Percentiles rank a stretch among this genome's conserved stretches.
These are phyloP conservation scores for Cerceris rybyensis DNA, from an alignment of 2,888 invertebrate species.

Conservation along the genomic window DNA sequence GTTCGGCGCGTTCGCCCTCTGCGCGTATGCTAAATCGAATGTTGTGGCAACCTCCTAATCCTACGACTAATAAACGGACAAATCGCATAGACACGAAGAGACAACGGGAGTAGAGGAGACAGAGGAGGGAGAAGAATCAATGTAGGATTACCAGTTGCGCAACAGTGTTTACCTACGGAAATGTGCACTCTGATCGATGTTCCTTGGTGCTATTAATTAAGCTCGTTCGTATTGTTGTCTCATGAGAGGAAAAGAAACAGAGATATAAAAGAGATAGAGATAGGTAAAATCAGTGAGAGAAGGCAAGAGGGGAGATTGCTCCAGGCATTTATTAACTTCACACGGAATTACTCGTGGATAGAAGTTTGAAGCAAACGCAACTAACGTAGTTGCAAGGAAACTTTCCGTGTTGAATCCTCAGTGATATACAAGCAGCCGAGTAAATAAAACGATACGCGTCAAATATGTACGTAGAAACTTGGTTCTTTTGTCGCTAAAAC, in stretches of 20 bases:
- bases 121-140: slow-evolving; percentile 1
- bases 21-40: slow-evolving; percentile 64
- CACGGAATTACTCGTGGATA: background rate
- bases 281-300: background rate
- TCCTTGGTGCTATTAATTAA: slow-evolving; percentile 18
- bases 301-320: background rate
- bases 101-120: slow-evolving; percentile 5
- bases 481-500: background rate
- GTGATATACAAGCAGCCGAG: background rate
- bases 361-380: background rate
- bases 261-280: no score
- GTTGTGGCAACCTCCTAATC: slow-evolving; percentile 55
- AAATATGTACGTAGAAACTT: background rate
- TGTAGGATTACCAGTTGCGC: background rate
- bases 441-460: slow-evolving; percentile 5
- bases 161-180: background rate
- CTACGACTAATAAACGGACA: slow-evolving; percentile 49
- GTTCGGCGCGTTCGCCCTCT: slow-evolving; percentile 57
- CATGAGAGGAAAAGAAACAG: no score
- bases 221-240: background rate
- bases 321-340: slow-evolving; percentile 7
- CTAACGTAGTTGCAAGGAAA: background rate
- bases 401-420: background rate
- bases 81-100: slow-evolving; percentile 28
- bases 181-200: background rate